Percentiles rank a stretch among this genome's conserved stretches.
Conservation (phyloP, 2,888 invertebrate genomes). For the Empis stercorea region DNA sequence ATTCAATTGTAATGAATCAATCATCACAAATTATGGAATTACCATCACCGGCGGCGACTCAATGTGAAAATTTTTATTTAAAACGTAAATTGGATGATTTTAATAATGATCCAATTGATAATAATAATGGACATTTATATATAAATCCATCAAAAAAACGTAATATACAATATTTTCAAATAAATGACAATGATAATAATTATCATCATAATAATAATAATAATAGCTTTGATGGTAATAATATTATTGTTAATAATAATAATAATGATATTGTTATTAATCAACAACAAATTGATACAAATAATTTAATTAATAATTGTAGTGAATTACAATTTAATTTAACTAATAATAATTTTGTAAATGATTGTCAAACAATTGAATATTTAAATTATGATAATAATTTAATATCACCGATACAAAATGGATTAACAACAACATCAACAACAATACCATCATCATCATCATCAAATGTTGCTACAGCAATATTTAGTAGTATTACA, state of each 20-base stretch:
- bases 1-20: conserved; percentile 13
- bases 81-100: conserved; percentile 26
- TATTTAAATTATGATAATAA: conserved; percentile 19
- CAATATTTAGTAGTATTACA: not conserved
- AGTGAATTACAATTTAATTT: conserved; percentile 17
- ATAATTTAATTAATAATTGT: conserved; percentile 4
- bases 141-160: conserved; percentile 16
- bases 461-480: not conserved
- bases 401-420: conserved; percentile 10
- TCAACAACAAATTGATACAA: conserved; percentile 2
- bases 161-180: conserved; percentile 10
- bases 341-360: conserved; percentile 10
- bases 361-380: conserved; percentile 13
- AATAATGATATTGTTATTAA: too few species aligned
- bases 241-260: not conserved
- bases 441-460: conserved; percentile 3
- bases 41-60: conserved; percentile 10
- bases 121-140: conserved; percentile 4
- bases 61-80: conserved; percentile 26
- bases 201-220: not conserved
- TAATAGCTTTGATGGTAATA: conserved; percentile 2
- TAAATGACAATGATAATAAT: not conserved
- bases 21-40: conserved; percentile 7
- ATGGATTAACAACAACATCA: conserved; percentile 7
- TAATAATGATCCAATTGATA: conserved; percentile 14